Evolutionary conservation across 1,140 invertebrate genomes (phyloP), one percentile per base, ranked within the genome.

Genomic region (Ectropis grisescens): DNA sequence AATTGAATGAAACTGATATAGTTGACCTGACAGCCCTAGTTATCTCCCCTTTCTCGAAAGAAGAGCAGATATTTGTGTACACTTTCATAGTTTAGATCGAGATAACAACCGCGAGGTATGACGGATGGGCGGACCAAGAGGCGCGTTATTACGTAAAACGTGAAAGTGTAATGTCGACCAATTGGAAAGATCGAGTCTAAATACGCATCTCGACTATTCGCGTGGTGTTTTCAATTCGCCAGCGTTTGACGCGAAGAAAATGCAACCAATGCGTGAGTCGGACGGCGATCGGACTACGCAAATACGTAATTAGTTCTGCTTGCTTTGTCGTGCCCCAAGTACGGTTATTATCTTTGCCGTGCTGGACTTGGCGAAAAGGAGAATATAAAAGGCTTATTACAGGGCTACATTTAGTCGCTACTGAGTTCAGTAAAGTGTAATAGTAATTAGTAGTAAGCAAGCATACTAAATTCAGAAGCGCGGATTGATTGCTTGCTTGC

Each of bases 81-180:
- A 60, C 53, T 60, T 60, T 57, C 54, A 32, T 58, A 45, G 47
- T 60, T 53, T 43, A 52, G 50, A 68, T 64, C 64, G 41, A 64
- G 64, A 61, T 64, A 64, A 64, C 49, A 38, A 35, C 37, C 46
- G 37, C 41, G 27, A 35, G 29, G 48, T 53, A 57, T 64, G 55
- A 64, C 53, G 45, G 57, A 60, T 59, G 57, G 52, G 41, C 51
- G 51, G 37, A 37, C 35, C 56, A 43, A 57, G 47, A 59, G 42
- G 53, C 53, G 51, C 47, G 47, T 51, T 42, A 58, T 64, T 68
- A 56, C 58, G 51, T 68, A 61, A 62, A 60, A 48, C 49, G 59
- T 57, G 64, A 68, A 68, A 68, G 64, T 64, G 55, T 54, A 55
- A 56, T 44, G 41, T 46, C 46, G 45, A 33, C 40, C 42, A 56